phyloP scores from a whole-genome alignment of 1,140 invertebrate genomes.

The Rhyzopertha dominica region DNA sequence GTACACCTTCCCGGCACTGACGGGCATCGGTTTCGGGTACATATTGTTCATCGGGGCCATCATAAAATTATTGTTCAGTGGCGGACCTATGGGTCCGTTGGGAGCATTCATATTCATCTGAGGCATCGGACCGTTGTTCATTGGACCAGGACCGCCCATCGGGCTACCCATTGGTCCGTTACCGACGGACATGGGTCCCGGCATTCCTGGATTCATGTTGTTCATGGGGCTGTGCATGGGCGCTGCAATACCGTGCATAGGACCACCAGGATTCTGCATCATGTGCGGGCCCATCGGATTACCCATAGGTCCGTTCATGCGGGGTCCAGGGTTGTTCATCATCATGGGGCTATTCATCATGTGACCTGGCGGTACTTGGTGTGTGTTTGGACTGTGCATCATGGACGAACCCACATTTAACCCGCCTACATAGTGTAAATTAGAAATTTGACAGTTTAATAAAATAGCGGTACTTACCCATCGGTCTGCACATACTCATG shows the following conservation, averaged over 20 bases:
- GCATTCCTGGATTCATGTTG: conserved; percentile 57
- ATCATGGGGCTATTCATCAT: conserved; percentile 42
- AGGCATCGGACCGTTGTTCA: conserved; percentile 48
- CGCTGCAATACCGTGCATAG: conserved; percentile 37
- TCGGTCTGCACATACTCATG: conserved; percentile 61
- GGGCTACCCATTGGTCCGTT: conserved; percentile 56
- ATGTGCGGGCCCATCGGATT: conserved; percentile 37
- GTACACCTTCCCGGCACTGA: conserved; percentile 88
- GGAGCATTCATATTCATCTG: conserved; percentile 48
- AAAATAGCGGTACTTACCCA: conserved; percentile 56
- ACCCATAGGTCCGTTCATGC: conserved; percentile 40
- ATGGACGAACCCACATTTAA: conserved; percentile 57
- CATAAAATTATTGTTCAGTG: conserved; percentile 52
- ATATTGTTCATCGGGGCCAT: conserved; percentile 59
- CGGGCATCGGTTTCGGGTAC: conserved; percentile 73
- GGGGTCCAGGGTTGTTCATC: conserved; percentile 40
- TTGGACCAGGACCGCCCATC: conserved; percentile 50
- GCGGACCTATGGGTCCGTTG: conserved; percentile 42
- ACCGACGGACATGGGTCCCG: conserved; percentile 53
- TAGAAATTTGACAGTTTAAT: no score
- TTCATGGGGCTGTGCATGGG: conserved; percentile 56
- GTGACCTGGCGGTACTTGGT: conserved; percentile 26
- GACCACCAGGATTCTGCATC: conserved; percentile 42
- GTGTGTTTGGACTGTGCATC: conserved; percentile 47
- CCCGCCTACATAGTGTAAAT: conserved; percentile 26